phyloP scores from a whole-genome alignment of 2,113 vertebrate genomes.

The Trematocara zebra region DNA sequence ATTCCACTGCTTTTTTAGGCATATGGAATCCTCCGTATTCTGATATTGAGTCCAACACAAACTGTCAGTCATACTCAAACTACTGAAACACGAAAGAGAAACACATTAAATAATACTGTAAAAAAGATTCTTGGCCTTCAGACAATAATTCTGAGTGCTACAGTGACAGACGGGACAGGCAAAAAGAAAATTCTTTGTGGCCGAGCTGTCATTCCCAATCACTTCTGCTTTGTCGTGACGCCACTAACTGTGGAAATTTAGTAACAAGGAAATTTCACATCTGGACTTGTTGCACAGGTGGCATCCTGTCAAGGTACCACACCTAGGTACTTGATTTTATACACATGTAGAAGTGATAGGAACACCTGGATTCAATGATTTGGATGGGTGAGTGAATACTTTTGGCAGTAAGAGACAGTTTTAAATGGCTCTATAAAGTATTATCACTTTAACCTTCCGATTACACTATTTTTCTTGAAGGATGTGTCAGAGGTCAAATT shows the following conservation, averaged over 20 bases:
- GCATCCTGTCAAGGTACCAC: neutral
- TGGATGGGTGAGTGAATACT: neutral
- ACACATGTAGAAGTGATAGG: neutral
- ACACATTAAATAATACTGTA: neutral
- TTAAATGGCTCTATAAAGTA: neutral
- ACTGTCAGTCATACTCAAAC: neutral
- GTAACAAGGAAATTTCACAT: neutral
- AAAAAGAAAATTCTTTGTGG: neutral
- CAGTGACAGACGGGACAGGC: neutral
- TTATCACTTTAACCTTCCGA: neutral
- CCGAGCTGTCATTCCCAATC: accelerated
- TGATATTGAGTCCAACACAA: neutral
- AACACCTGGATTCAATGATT: neutral
- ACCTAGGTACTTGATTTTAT: neutral
- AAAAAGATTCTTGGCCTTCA: neutral
- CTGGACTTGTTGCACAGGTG: neutral
- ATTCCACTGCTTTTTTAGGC: neutral
- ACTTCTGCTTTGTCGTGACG: neutral
- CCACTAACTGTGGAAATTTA: neutral
- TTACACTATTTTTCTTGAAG: neutral
- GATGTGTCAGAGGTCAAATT: neutral
- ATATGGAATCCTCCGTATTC: neutral
- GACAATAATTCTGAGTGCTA: neutral
- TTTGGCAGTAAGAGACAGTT: accelerated
- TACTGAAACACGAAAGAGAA: neutral